Conservation (phyloP, 2,113 vertebrate species). For the Rhea pennata region DNA sequence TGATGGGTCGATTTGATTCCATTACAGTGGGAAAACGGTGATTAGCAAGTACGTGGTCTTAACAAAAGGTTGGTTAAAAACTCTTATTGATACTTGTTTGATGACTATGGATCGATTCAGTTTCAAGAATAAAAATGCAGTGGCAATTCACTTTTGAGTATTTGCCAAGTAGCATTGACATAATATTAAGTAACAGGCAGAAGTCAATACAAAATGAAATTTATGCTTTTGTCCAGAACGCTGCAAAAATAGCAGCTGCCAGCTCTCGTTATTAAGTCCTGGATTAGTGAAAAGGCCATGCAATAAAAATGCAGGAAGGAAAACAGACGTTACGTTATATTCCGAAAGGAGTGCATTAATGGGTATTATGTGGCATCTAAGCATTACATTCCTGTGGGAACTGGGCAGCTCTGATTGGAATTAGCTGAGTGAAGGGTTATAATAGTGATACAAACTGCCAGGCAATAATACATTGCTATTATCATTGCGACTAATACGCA, state of each 20-base stretch:
- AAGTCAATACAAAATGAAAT: background rate
- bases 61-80: background rate
- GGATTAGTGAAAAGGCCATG: background rate
- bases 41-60: background rate
- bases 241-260: background rate
- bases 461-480: too few species aligned
- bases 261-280: background rate
- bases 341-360: background rate
- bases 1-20: background rate
- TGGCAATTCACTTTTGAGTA: background rate
- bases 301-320: background rate
- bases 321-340: background rate
- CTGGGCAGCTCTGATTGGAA: background rate
- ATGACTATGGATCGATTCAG: background rate
- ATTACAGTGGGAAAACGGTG: background rate
- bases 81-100: background rate
- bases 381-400: background rate
- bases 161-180: background rate
- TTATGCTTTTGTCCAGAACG: background rate
- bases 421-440: background rate
- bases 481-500: too few species aligned
- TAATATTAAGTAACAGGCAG: background rate
- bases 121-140: background rate
- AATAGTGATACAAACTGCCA: background rate
- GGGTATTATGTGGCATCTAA: background rate